Conservation (phyloP, 2,888 invertebrate genomes). For the Orchesellides sinensis region DNA sequence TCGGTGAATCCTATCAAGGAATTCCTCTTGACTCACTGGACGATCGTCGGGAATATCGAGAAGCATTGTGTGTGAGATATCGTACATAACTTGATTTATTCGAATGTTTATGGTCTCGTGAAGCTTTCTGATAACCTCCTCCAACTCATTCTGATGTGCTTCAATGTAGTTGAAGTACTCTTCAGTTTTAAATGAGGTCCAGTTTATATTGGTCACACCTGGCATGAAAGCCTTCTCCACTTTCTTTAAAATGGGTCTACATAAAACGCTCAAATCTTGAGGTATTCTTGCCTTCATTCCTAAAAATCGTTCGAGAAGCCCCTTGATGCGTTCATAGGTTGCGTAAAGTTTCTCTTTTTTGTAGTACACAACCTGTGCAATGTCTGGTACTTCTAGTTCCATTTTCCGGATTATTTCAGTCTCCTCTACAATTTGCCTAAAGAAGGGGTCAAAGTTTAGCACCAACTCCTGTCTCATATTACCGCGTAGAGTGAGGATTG, state of each 20-base stretch:
- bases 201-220: slow-evolving; percentile 86
- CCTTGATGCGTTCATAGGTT: slow-evolving; percentile 82
- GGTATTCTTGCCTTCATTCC: slow-evolving; percentile 68
- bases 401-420: slow-evolving; percentile 89
- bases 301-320: slow-evolving; percentile 80
- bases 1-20: slow-evolving; percentile 65
- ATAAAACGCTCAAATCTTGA: slow-evolving; percentile 67
- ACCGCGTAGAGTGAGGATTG: slow-evolving; percentile 70
- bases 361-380: slow-evolving; percentile 86
- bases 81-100: slow-evolving; percentile 69
- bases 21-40: slow-evolving; percentile 66
- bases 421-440: slow-evolving; percentile 83
- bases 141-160: slow-evolving; percentile 69
- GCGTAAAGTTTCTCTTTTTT: slow-evolving; percentile 84
- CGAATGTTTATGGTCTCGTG: slow-evolving; percentile 70
- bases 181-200: slow-evolving; percentile 87
- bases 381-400: slow-evolving; percentile 85
- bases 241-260: slow-evolving; percentile 70
- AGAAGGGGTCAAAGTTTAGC: slow-evolving; percentile 81
- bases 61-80: slow-evolving; percentile 72
- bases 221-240: slow-evolving; percentile 86
- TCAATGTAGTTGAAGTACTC: slow-evolving; percentile 75
- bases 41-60: slow-evolving; percentile 70
- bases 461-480: slow-evolving; percentile 78
- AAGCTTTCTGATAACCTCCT: slow-evolving; percentile 69